Base-by-base conservation (phyloP, 1,140 invertebrate genomes). In the Scaptomyza graminum region DNA sequence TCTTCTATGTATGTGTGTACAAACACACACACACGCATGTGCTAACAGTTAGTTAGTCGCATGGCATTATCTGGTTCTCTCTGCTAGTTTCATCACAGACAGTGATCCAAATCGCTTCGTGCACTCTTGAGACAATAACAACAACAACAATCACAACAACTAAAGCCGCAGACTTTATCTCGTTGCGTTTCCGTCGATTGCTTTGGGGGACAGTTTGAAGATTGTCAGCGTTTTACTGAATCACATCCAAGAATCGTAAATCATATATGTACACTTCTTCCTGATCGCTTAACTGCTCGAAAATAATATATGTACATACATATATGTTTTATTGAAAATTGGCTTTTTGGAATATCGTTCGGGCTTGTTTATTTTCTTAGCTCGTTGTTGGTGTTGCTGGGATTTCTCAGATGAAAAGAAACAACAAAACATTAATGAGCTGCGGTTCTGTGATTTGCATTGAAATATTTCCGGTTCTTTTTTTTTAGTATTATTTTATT, bases 31-130 rank as follows among this genome's bases (percentile, higher is more conserved):
- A 41, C 37, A 50, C n/a, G 11, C 37, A 44, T 54, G 61, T 31
- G 70, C 55, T 77, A 74, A 70, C 65, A 74, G 69, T 74, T 64
- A 75, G 74, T 87, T 85, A 87, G 81, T 81, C 57, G 65, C 60
- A 52, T 50, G 66, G 66, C 75, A 75, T 72, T 83, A 76, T 79
- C 80, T 74, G 41, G 11, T n/a, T 7, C 22, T 37, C 51, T 54
- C 41, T 54, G 46, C 60, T 61, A 61, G 69, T 79, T 75, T 72
- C 56, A 55, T 68, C 70, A 62, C 47, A 54, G 31, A 62, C 47
- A 57, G 18, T 34, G 44, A 71, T 57, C 39, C 41, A 39, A 60
- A 68, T 44, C 51, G 41, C 31, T 47, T 31, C 68, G 46, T 69
- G 50, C 55, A 50, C 44, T 54, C 49, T 69, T 64, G 37, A 70